Evolutionary conservation across 2,797 vertebrate genomes (phyloP), one percentile per base, ranked within the genome.

Genomic region (Sebastes kiyomatsui): DNA sequence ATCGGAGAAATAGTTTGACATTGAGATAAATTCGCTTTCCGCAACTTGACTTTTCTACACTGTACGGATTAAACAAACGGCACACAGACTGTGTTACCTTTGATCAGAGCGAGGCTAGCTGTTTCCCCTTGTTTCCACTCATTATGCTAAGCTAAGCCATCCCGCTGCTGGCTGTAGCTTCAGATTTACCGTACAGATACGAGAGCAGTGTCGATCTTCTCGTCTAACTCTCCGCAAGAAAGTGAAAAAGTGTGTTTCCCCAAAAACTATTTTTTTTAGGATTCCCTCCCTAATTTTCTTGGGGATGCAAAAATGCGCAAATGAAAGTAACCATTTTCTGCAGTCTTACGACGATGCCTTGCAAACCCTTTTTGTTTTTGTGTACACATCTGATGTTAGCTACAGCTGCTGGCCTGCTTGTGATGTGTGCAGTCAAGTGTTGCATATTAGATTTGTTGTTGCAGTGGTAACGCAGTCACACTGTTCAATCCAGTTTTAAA

Each of bases 251-350:
- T 10, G 16, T 49, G 8, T 56, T 32, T 54, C 30, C 42, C 42
- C 11, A 2, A 46, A 46, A 52, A 46, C 18, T 38, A 3, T 22
- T 42, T 1, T 23, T 23, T n/a, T 27, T 2, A n/a, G 7, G 0
- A 68, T 32, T 27, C 55, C 49, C 27, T 67, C 55, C 12, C 7
- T n/a, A 5, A 35, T 8, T 38, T 55, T 42, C 16, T 20, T 25
- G 2, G n/a, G 42, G 70, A 56, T 1, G 27, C 68, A 79, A 83
- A 77, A 75, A 56, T 33, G 22, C 4, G 12, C 72, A 25, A 74
- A 77, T 58, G 23, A 83, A 66, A 79, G 10, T 22, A 54, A 61
- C 38, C 6, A 2, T 7, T 35, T 73, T 30, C 52, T 64, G 20
- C 35, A 30, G 52, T 64, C 27, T 23, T 27, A 5, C 22, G 20